phyloP scores from a whole-genome alignment of 2,888 invertebrate species.

The Coelinius sp. region DNA sequence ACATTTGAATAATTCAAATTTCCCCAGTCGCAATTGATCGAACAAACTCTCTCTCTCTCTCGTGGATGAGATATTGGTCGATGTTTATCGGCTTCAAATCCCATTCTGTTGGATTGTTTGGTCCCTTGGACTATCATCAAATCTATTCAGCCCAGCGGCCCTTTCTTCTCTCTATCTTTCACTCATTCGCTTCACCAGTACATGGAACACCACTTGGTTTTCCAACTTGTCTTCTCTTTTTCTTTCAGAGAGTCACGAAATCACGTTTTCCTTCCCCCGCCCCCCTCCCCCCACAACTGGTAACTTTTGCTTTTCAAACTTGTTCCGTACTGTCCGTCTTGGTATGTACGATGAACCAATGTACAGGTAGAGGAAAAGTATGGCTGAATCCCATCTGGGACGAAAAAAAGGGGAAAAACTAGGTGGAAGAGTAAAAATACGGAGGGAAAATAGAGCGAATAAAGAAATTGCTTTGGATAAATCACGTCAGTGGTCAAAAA shows the following conservation, averaged over 20 bases:
- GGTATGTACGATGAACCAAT: constrained; percentile 32
- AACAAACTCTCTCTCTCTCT: neutral
- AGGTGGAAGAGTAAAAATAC: constrained; percentile 2
- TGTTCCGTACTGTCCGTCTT: constrained; percentile 38
- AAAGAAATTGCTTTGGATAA: constrained; percentile 54
- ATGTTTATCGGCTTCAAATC: constrained; percentile 17
- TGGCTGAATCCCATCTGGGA: constrained; percentile 5
- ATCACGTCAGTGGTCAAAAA: constrained; percentile 52
- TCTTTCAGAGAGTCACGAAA: constrained; percentile 51
- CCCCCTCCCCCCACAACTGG: too few relatives aligned
- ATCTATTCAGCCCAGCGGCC: constrained; percentile 9
- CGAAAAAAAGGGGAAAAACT: constrained; percentile 11
- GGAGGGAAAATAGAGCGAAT: constrained; percentile 25
- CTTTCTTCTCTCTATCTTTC: constrained; percentile 32
- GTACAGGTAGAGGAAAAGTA: constrained; percentile 27
- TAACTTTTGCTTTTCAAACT: constrained; percentile 58
- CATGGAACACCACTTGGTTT: constrained; percentile 10
- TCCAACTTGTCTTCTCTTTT: neutral
- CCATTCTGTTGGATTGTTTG: neutral
- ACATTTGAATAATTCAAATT: constrained; percentile 32
- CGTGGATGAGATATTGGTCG: neutral
- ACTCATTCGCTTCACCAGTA: constrained; percentile 42
- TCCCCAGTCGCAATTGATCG: constrained; percentile 7
- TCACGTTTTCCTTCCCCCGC: constrained; percentile 59
- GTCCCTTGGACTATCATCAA: neutral